These are phyloP conservation scores for Acanthisitta chloris DNA, from an alignment of 2,113 vertebrate genomes.

Conservation along the genomic window DNA sequence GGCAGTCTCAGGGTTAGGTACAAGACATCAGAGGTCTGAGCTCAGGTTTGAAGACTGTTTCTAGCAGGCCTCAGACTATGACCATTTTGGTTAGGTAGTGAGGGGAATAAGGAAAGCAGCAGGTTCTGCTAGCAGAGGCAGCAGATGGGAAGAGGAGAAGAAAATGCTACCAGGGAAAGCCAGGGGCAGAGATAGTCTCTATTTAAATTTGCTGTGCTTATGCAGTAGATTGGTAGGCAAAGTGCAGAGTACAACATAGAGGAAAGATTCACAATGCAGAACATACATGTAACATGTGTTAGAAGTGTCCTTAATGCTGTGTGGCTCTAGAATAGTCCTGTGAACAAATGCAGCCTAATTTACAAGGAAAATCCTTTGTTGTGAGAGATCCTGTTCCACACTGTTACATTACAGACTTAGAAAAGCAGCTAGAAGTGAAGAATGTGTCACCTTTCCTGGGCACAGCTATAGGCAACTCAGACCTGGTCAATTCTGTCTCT, in stretches of 20 bases:
- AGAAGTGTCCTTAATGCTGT: background rate
- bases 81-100: background rate
- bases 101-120: background rate
- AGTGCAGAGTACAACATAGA: background rate
- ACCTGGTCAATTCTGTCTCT: background rate
- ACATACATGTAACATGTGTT: background rate
- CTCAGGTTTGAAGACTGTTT: background rate
- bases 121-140: background rate
- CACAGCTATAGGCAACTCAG: background rate
- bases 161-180: background rate
- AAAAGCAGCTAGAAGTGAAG: background rate
- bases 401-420: background rate
- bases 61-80: background rate
- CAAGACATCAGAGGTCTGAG: background rate
- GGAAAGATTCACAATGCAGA: background rate
- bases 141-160: background rate
- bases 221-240: background rate
- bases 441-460: background rate
- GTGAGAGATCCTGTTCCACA: background rate
- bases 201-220: background rate
- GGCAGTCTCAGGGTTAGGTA: background rate
- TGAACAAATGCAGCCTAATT: background rate
- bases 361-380: background rate
- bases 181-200: background rate
- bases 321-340: background rate